Percentiles rank a stretch among this genome's conserved stretches.
These are phyloP conservation scores for Bombyx huttoni DNA, from an alignment of 2,888 invertebrate genomes.

Conservation along the genomic window DNA sequence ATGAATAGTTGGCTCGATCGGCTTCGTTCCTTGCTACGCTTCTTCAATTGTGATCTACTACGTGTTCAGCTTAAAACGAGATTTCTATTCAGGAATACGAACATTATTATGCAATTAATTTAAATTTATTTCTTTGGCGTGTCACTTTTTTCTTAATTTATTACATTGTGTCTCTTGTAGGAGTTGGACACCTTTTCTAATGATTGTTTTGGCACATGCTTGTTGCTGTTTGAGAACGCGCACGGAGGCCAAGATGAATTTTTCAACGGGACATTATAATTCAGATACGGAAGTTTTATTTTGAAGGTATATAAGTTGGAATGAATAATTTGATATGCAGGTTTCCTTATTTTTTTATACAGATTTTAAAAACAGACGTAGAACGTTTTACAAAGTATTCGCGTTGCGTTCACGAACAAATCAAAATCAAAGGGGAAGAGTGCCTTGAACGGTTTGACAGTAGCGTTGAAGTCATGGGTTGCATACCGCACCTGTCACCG, in stretches of 20 bases:
- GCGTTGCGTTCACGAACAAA: slow-evolving; percentile 18
- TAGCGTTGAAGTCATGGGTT: slow-evolving; percentile 57
- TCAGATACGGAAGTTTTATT: slow-evolving; percentile 1
- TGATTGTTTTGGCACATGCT: slow-evolving; percentile 44
- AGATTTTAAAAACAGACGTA: background rate
- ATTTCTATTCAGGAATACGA: slow-evolving; percentile 54
- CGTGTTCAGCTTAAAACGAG: slow-evolving; percentile 47
- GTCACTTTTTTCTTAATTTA: slow-evolving; percentile 54
- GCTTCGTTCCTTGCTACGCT: slow-evolving; percentile 65
- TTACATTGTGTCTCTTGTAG: slow-evolving; percentile 35
- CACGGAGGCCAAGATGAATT: slow-evolving; percentile 30
- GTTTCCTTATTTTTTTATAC: too few relatives aligned
- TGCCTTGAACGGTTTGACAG: slow-evolving; percentile 31
- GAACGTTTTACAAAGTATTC: background rate
- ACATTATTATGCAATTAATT: slow-evolving; percentile 49
- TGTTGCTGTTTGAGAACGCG: slow-evolving; percentile 28
- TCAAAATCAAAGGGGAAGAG: slow-evolving; percentile 39
- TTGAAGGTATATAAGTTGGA: background rate
- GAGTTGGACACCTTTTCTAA: slow-evolving; percentile 37
- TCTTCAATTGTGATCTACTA: slow-evolving; percentile 70
- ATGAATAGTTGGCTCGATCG: slow-evolving; percentile 72
- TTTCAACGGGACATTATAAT: slow-evolving; percentile 8
- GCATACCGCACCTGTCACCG: slow-evolving; percentile 67
- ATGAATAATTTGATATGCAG: too few relatives aligned
- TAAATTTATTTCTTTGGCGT: slow-evolving; percentile 42